Base-by-base conservation (phyloP, 2,797 vertebrate species). In the Rhinichthys osculus region DNA sequence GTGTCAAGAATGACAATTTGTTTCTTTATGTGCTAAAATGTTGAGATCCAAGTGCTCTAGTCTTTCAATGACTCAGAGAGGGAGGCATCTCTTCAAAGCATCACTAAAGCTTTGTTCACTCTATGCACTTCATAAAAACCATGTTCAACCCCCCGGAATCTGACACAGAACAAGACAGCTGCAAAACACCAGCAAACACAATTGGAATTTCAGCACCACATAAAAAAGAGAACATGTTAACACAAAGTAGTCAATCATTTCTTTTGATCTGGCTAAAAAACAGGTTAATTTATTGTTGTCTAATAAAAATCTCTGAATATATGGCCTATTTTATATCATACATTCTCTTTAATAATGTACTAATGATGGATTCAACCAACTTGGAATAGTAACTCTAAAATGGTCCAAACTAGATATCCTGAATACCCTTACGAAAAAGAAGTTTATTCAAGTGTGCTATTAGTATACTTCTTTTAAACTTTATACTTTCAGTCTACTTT, bases 11-110 rank as follows among this genome's bases (percentile, higher is more conserved):
- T 85, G 47, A 14, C 44, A 69, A 42, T 69, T 86, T 84, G 62
- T 83, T 69, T 83, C 62, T 86, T 78, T 72, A 82, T 80, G 13
- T 7, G 17, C 74, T 57, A 78, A 78, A 89, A 70, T 52, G 79
- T 59, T 81, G 47, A 71, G 50, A 84, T 67, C 40, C 50, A 40
- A 35, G 33, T 52, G 50, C 14, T 67, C 11, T 10, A 77, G 59
- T 86, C 64, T 64, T 78, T 72, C 76, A 76, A 81, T 83, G 70
- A 87, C 57, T 80, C 73, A 82, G 35, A 30, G 17, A 84, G 33
- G 78, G 35, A 81, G 54, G 67, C 57, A 27, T 81, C 17, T 73
- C 62, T 74, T 87, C 76, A 77, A 30, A 30, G 21, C 19, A 64
- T 82, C 74, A 83, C 40, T 81, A 47, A 67, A 80, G 47, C 77